These are phyloP conservation scores for Epistrophe grossulariae DNA, from an alignment of 2,888 invertebrate genomes.

Conservation along the genomic window DNA sequence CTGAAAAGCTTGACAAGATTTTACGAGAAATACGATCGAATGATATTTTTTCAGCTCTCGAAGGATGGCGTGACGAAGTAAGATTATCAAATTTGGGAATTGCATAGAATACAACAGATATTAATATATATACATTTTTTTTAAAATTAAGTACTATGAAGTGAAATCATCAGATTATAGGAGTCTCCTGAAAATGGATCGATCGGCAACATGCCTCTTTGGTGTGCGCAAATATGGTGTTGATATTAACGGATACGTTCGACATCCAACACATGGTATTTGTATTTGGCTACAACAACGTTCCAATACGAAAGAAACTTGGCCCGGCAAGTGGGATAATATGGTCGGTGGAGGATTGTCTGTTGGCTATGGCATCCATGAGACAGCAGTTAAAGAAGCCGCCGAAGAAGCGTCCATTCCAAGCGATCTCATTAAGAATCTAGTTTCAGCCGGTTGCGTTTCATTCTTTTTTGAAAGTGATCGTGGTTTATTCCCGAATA, in stretches of 20 bases:
- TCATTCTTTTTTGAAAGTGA: constrained; percentile 95
- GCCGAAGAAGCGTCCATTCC: constrained; percentile 97
- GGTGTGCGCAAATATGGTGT: constrained; percentile 97
- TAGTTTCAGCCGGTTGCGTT: constrained; percentile 84
- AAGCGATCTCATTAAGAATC: constrained; percentile 88
- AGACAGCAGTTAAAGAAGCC: constrained; percentile 96
- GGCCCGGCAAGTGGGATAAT: constrained; percentile 98
- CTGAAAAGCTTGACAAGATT: constrained; percentile 90
- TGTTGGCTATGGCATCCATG: constrained; percentile 93
- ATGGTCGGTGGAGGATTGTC: constrained; percentile 97
- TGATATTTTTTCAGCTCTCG: constrained; percentile 91
- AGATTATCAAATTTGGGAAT: constrained; percentile 18
- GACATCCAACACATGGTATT: constrained; percentile 92
- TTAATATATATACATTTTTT: not conserved
- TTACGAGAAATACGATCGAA: constrained; percentile 90
- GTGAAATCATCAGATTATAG: constrained; percentile 88
- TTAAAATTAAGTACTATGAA: constrained; percentile 89
- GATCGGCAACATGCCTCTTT: constrained; percentile 96
- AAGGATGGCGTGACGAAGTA: constrained; percentile 97
- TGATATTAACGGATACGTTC: constrained; percentile 96
- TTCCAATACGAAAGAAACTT: constrained; percentile 95
- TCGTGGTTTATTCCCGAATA: constrained; percentile 96
- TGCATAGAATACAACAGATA: not conserved
- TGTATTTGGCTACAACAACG: constrained; percentile 96
- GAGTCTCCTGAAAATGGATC: constrained; percentile 91